phyloP scores from a whole-genome alignment of 2,797 vertebrate species.

The Gila robusta region DNA sequence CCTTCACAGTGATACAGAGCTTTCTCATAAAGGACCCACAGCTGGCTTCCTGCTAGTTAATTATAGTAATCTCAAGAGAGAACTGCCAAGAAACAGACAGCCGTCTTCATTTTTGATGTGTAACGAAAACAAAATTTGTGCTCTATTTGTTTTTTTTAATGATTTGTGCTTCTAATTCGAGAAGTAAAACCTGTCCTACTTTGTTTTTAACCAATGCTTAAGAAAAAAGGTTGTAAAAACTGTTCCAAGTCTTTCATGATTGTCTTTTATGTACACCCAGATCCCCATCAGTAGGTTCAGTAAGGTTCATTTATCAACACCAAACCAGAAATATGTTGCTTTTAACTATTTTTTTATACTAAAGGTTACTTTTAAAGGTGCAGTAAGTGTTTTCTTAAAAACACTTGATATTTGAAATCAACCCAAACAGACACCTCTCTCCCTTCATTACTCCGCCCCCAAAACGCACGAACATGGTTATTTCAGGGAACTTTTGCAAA shows the following conservation, averaged over 20 bases:
- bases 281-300: not conserved
- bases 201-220: not conserved
- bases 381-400: not conserved
- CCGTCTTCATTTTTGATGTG: conserved; percentile 29
- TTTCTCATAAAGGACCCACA: conserved; percentile 29
- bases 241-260: too few species aligned
- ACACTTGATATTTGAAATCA: not conserved
- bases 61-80: conserved; percentile 46
- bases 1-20: conserved; percentile 24
- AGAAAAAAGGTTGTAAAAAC: too few species aligned
- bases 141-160: not conserved
- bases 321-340: not conserved
- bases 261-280: not conserved
- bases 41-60: conserved; percentile 44
- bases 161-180: not conserved
- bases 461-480: not conserved
- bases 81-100: conserved; percentile 37
- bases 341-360: not conserved
- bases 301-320: not conserved
- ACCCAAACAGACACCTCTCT: not conserved
- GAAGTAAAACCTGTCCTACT: not conserved
- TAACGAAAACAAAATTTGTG: conserved; percentile 13
- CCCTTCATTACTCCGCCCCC: not conserved
- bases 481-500: not conserved
- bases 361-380: not conserved